phyloP scores from a whole-genome alignment of 2,797 vertebrate species.

The Catamblyrhynchus diadema region DNA sequence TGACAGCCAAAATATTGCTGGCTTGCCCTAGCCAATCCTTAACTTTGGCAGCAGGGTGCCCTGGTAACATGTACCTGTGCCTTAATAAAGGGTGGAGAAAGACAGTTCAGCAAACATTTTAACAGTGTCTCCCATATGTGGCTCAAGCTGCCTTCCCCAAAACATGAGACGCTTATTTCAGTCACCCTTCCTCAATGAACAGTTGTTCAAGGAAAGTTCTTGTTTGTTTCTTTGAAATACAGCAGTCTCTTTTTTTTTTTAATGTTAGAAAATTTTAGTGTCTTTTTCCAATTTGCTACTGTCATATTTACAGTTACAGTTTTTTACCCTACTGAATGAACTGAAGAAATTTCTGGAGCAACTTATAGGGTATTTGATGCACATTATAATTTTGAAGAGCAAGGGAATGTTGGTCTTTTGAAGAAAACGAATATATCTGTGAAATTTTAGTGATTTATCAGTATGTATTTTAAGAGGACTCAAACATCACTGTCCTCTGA shows the following conservation, averaged over 20 bases:
- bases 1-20: neutral
- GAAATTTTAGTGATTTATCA: neutral
- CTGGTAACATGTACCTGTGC: neutral
- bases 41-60: neutral
- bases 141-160: rapidly evolving
- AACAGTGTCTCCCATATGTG: rapidly evolving
- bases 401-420: neutral
- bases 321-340: neutral
- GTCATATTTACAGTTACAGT: neutral
- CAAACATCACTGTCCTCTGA: neutral
- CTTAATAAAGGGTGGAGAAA: neutral
- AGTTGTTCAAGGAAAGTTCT: neutral
- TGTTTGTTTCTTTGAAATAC: neutral
- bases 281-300: neutral
- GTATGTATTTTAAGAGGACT: neutral
- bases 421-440: neutral
- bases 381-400: neutral
- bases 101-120: neutral
- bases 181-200: neutral
- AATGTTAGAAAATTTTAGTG: neutral
- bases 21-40: neutral
- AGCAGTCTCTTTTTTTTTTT: neutral
- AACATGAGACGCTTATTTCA: neutral
- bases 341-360: neutral
- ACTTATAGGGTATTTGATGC: neutral